Base-by-base conservation (phyloP, 1,140 invertebrate genomes). In the Achatina immaculata region DNA sequence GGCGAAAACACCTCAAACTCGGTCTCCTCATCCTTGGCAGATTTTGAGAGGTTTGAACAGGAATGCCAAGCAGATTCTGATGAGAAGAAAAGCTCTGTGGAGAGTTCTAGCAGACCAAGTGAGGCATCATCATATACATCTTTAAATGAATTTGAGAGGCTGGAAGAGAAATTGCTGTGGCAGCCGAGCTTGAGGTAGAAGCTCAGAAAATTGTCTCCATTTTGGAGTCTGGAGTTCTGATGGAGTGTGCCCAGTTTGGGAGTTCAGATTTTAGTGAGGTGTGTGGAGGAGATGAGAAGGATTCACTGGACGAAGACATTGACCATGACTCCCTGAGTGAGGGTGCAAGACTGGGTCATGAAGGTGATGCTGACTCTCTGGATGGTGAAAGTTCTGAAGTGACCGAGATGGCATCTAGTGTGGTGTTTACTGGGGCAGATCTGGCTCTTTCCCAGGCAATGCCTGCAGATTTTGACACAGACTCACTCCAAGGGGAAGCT, bases 141-240 rank as follows among this genome's bases (percentile, higher is more conserved):
- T n/a, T 82, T 90, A 31, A 85, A 82, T 82, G 90, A 91, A 82
- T 91, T 90, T 86, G 90, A 90, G 82, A 82, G 84, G 75, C 83
- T 91, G 31, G 90, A 91, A 81, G 86, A 71, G 89, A 91, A 78
- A 82, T 88, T 55, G 62, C 72, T 45, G 82, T 88, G 24, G 85
- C 87, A 62, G 86, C 88, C 73, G 86, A 90, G 81, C 78, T 91
- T 28, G 87, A 90, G 72, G 87, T 85, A 40, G 90, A 91, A 84
- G 90, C 90, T 66, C 87, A 89, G 72, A 91, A 90, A 83, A 90
- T 91, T 78, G 90, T 90, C 3, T 96, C 95, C 0, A 95, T 96
- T 87, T 94, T 96, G 89, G 96, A 97, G 89, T 90, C 90, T 77
- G 96, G 96, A 83, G 95, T 95, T 68, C 88, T 97, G 51, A 91